Evolutionary conservation across 2,888 invertebrate genomes (phyloP).

Genomic region (Sminthurinus aureus): DNA sequence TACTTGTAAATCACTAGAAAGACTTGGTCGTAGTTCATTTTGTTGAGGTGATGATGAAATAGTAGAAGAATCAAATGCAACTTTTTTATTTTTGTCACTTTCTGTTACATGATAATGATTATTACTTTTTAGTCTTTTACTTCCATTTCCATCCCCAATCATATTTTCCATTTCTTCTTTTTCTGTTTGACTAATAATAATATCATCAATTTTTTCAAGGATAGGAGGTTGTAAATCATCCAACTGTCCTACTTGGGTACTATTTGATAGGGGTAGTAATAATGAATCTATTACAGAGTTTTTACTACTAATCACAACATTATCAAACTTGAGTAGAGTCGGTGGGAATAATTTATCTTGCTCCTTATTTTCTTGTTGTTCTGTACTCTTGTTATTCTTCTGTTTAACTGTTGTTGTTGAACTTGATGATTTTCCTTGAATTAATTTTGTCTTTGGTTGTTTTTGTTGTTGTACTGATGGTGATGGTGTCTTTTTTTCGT

Average conservation of each 20-base stretch:
- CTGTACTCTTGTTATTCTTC: not conserved
- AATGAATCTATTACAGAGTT: not conserved
- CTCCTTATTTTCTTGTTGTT: not conserved
- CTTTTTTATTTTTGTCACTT: not conserved
- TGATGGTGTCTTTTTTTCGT: not conserved
- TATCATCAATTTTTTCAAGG: not conserved
- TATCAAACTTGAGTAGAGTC: not conserved
- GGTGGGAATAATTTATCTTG: not conserved
- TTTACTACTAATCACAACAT: not conserved
- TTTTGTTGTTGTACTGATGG: not conserved
- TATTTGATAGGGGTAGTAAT: not conserved
- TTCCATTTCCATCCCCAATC: not conserved
- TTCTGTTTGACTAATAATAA: not conserved
- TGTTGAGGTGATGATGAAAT: too few species aligned
- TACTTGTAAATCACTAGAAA: not conserved
- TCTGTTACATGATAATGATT: not conserved
- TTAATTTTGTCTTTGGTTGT: not conserved
- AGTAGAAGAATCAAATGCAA: too few species aligned
- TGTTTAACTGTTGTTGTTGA: not conserved
- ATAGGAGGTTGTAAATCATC: not conserved
- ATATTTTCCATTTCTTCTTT: not conserved
- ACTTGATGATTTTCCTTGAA: not conserved
- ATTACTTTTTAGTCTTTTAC: not conserved
- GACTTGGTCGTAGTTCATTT: not conserved
- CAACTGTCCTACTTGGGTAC: too few species aligned